These are phyloP conservation scores for Drosophila algonquin DNA, from an alignment of 2,888 invertebrate species.

Conservation along the genomic window DNA sequence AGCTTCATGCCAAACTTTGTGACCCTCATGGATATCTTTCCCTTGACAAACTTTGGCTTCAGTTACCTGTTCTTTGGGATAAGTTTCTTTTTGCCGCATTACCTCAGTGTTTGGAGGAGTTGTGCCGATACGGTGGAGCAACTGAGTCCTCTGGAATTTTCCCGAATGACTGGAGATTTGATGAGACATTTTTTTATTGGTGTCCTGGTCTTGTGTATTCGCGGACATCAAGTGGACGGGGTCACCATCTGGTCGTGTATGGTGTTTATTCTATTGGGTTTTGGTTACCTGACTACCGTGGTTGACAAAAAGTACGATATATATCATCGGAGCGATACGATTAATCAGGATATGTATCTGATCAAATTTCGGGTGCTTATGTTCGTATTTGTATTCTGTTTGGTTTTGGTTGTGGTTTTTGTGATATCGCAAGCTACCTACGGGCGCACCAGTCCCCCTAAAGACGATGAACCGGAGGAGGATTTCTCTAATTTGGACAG, in stretches of 20 bases:
- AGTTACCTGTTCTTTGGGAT: conserved; percentile 40
- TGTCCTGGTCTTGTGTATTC: conserved; percentile 33
- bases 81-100: conserved; percentile 25
- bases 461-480: accelerated
- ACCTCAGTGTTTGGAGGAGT: neutral
- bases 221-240: conserved; percentile 33
- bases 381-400: neutral
- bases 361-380: conserved; percentile 14
- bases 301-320: conserved; percentile 13
- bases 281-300: conserved; percentile 15
- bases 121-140: neutral
- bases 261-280: conserved; percentile 34
- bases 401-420: conserved; percentile 7
- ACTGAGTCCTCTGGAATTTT: conserved; percentile 20
- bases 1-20: conserved; percentile 56
- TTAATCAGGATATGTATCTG: neutral
- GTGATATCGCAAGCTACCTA: conserved; percentile 36
- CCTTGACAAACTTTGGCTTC: conserved; percentile 34
- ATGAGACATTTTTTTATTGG: conserved; percentile 40
- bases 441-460: neutral
- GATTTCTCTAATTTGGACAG: conserved; percentile 21
- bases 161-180: conserved; percentile 27
- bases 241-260: conserved; percentile 48
- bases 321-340: neutral
- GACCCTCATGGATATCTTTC: conserved; percentile 45